A percentile compares a stretch with the other conserved stretches of the same genome.
phyloP scores from a whole-genome alignment of 1,140 invertebrate genomes.

The Drosophila mauritiana region DNA sequence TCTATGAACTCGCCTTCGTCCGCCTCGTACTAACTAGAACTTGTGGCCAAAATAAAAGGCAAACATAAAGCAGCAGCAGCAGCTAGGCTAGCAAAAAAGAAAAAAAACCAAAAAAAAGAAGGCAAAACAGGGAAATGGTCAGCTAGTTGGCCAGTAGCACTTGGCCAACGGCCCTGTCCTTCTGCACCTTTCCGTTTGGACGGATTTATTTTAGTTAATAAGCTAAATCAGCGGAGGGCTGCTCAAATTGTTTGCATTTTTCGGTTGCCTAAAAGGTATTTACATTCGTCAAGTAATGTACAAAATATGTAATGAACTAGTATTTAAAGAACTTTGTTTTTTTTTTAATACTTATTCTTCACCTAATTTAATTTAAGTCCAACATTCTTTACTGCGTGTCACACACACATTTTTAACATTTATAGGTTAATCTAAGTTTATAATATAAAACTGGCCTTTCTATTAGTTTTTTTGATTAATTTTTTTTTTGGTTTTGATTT shows the following conservation, averaged over 20 bases:
- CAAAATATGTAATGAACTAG: too few species aligned
- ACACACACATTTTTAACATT: too few species aligned
- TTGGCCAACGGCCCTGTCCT: conserved; percentile 28
- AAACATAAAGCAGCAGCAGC: conserved; percentile 35
- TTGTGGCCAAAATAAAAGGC: conserved; percentile 55
- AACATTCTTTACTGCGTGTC: too few species aligned
- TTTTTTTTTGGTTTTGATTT: too few species aligned
- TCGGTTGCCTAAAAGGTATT: not conserved
- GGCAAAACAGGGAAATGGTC: conserved; percentile 18
- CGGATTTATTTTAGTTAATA: conserved; percentile 26
- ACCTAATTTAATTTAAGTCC: too few species aligned
- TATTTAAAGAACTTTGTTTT: not conserved
- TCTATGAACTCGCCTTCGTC: conserved; percentile 45
- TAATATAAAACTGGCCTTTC: too few species aligned
- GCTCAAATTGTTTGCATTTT: conserved; percentile 6
- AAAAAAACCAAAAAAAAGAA: not conserved
- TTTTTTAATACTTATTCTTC: not conserved
- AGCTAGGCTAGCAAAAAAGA: not conserved
- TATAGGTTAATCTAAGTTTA: too few species aligned
- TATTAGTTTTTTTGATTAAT: not conserved
- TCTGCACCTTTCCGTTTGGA: conserved; percentile 13
- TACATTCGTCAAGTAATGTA: not conserved
- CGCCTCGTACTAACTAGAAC: conserved; percentile 59
- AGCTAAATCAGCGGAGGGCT: conserved; percentile 7
- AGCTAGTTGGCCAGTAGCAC: conserved; percentile 31